Evolutionary conservation across 2,797 vertebrate genomes (phyloP).

Genomic region (Lithobates sylvaticus): DNA sequence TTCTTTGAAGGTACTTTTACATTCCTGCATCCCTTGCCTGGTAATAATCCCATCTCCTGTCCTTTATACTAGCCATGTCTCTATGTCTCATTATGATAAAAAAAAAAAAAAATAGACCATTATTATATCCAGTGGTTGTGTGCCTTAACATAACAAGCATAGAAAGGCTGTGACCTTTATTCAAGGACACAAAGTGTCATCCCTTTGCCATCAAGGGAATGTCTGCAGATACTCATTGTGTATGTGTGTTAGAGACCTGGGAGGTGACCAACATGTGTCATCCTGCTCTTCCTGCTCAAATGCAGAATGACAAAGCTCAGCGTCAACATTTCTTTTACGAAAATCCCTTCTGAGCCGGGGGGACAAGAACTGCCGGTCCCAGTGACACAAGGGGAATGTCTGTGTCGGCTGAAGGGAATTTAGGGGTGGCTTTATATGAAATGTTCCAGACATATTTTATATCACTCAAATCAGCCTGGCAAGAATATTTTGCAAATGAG

Average conservation of each 20-base stretch:
- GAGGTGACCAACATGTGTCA: neutral
- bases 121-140: constrained; percentile 3
- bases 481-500: constrained; percentile 27
- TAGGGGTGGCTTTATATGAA: neutral
- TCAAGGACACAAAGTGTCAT: neutral
- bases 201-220: neutral
- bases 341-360: neutral
- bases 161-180: neutral
- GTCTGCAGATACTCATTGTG: constrained; percentile 2
- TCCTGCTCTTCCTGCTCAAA: neutral
- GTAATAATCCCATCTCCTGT: neutral
- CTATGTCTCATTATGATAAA: neutral
- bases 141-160: constrained; percentile 4
- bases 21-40: neutral
- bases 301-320: neutral
- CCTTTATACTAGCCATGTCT: neutral
- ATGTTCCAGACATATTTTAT: constrained; percentile 2
- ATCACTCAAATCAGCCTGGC: constrained; percentile 9
- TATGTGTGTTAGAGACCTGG: neutral
- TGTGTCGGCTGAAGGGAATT: neutral
- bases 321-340: neutral
- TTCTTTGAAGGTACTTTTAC: too few species aligned
- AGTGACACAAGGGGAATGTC: neutral
- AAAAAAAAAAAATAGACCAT: neutral
- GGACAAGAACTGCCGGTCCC: neutral